Percentiles rank a stretch among this genome's conserved stretches.
Evolutionary conservation across 2,888 invertebrate genomes (phyloP).

Genomic region (Imbricaverruca yamaguchii): DNA sequence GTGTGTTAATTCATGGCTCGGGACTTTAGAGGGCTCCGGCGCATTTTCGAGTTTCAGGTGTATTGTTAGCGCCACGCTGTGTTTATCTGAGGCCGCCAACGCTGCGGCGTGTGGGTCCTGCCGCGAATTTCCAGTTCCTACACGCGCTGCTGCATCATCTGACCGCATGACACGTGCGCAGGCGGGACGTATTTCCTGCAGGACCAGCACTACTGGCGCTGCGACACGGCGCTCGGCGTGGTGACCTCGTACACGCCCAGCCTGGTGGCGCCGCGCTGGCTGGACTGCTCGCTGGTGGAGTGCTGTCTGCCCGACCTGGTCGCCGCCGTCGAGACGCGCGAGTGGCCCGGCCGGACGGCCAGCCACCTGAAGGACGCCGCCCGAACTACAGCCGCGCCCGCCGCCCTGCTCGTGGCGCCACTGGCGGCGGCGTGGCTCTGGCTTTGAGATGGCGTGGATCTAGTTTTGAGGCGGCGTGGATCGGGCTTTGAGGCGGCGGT

Average conservation of each 20-base stretch:
- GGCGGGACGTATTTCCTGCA: background rate
- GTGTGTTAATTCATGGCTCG: too few species aligned
- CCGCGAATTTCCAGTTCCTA: background rate
- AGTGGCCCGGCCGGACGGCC: background rate
- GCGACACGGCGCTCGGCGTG: background rate
- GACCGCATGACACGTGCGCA: background rate
- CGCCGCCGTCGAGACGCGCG: background rate
- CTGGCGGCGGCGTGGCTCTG: background rate
- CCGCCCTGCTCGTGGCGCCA: background rate
- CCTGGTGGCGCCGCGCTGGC: slow-evolving; percentile 17
- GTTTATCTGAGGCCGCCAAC: too few species aligned
- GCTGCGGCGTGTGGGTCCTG: background rate
- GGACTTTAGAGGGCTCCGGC: too few species aligned
- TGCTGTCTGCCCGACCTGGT: background rate
- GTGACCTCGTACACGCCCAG: background rate
- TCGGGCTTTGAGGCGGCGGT: too few species aligned
- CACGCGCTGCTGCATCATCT: background rate
- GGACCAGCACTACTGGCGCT: background rate
- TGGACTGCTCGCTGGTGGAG: background rate
- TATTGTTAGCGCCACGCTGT: too few species aligned
- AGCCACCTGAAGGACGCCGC: background rate
- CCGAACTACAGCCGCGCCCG: background rate
- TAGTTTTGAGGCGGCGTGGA: background rate
- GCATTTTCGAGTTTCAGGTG: too few species aligned
- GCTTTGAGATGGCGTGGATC: background rate